Conservation (phyloP, 1,140 invertebrate genomes). For the Drosophila nasuta region DNA sequence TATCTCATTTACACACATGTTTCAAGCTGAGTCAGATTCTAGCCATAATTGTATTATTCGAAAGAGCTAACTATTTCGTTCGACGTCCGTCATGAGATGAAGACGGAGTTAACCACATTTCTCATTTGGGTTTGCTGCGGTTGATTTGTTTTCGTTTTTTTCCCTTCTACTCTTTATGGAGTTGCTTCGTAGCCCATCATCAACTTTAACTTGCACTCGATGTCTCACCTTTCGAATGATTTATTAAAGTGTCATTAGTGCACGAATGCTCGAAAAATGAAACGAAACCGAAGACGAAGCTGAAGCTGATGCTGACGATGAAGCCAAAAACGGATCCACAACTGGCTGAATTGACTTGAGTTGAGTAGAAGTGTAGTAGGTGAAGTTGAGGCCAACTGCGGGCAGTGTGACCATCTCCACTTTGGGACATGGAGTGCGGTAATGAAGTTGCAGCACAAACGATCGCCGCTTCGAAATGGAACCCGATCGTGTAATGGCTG, state of each 20-base stretch:
- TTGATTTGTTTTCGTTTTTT: constrained; percentile 38
- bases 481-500: constrained; percentile 78
- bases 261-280: constrained; percentile 77
- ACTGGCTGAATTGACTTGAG: neutral
- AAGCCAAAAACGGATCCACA: constrained; percentile 33
- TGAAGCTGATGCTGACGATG: neutral
- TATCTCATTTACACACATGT: constrained; percentile 47
- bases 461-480: constrained; percentile 48
- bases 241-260: constrained; percentile 85
- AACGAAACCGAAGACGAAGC: constrained; percentile 70
- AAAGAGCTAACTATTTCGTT: constrained; percentile 46
- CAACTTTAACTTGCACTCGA: constrained; percentile 82
- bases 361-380: neutral
- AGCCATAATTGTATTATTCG: constrained; percentile 47
- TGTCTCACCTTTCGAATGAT: constrained; percentile 85
- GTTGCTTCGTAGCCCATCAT: constrained; percentile 62
- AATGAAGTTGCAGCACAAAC: constrained; percentile 73
- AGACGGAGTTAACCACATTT: constrained; percentile 63
- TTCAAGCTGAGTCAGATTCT: constrained; percentile 25
- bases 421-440: constrained; percentile 67
- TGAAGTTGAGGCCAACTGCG: constrained; percentile 58
- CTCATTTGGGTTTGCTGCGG: constrained; percentile 59
- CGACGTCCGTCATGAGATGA: neutral
- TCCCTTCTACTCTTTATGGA: constrained; percentile 30
- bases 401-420: constrained; percentile 16